Percentiles rank a stretch among this genome's conserved stretches.
These are phyloP conservation scores for Ctenosaura bakeri DNA, from an alignment of 2,797 vertebrate species.

Conservation along the genomic window DNA sequence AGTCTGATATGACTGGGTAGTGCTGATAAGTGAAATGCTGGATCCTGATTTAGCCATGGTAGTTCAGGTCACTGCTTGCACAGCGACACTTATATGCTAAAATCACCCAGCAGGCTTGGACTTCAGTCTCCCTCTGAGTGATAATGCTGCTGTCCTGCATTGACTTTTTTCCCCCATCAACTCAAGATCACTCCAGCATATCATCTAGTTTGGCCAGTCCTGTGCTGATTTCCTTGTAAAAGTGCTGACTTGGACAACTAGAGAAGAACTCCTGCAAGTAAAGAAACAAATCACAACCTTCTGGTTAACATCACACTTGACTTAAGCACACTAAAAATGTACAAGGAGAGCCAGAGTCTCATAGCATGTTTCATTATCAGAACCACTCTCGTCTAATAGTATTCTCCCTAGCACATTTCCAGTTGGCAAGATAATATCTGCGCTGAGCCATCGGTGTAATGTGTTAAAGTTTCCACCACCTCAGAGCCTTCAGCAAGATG, in stretches of 20 bases:
- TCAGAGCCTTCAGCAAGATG: slow-evolving; percentile 43
- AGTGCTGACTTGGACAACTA: slow-evolving; percentile 30
- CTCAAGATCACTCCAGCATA: neutral
- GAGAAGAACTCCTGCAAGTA: slow-evolving; percentile 18
- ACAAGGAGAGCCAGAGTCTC: slow-evolving; percentile 23
- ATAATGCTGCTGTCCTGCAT: neutral
- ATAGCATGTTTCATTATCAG: slow-evolving; percentile 43
- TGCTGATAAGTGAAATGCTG: neutral
- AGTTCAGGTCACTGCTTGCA: neutral
- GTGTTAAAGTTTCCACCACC: neutral
- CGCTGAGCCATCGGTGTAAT: rapidly evolving
- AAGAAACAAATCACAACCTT: slow-evolving; percentile 28
- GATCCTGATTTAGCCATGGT: neutral
- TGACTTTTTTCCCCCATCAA: neutral
- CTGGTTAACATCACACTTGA: slow-evolving; percentile 24
- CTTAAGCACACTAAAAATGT: slow-evolving; percentile 40
- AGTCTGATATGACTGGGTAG: too few species aligned
- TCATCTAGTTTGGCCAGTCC: neutral
- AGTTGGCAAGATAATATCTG: slow-evolving; percentile 43
- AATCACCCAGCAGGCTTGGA: neutral
- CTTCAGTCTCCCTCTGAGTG: neutral
- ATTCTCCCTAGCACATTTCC: neutral
- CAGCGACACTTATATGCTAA: neutral
- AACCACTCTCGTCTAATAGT: slow-evolving; percentile 31
- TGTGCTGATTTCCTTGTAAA: neutral